phyloP scores from a whole-genome alignment of 2,113 vertebrate species.

The Coryphaenoides rupestris region DNA sequence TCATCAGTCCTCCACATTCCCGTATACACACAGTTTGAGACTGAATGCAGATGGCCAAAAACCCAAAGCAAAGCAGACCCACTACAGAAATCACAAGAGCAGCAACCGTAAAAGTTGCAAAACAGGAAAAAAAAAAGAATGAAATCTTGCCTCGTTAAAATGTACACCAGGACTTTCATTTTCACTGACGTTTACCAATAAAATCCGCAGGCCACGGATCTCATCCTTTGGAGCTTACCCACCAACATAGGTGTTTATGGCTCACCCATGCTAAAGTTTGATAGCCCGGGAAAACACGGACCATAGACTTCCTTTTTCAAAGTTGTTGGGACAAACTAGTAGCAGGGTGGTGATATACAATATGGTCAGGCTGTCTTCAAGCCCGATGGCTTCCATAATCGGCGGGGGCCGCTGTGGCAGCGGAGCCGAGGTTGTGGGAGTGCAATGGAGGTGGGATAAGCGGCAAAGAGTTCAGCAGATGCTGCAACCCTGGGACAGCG shows the following conservation, averaged over 20 bases:
- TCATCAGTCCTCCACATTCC: no score
- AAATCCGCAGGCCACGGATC: not conserved
- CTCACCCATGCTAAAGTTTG: not conserved
- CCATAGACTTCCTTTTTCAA: not conserved
- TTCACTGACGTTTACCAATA: not conserved
- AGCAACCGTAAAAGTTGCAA: not conserved
- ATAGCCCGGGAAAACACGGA: not conserved
- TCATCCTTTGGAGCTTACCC: not conserved
- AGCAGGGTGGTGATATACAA: not conserved
- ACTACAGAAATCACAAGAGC: no score
- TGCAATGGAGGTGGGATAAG: constrained; percentile 22
- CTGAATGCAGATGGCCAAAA: no score
- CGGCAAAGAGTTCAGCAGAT: constrained; percentile 53
- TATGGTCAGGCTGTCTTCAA: not conserved
- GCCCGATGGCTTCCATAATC: not conserved
- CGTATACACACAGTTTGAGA: no score
- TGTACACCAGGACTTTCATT: not conserved
- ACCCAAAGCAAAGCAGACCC: no score
- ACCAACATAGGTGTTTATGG: not conserved
- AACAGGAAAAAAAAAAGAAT: not conserved
- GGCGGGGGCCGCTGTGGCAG: not conserved
- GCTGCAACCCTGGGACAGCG: constrained; percentile 29
- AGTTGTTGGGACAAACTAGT: not conserved
- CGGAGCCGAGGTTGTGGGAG: constrained; percentile 23
- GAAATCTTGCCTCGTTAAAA: not conserved